A percentile compares a stretch with the other conserved stretches of the same genome.
These are phyloP conservation scores for Rhimphoctona megacephalus DNA, from an alignment of 2,888 invertebrate species.

Conservation along the genomic window DNA sequence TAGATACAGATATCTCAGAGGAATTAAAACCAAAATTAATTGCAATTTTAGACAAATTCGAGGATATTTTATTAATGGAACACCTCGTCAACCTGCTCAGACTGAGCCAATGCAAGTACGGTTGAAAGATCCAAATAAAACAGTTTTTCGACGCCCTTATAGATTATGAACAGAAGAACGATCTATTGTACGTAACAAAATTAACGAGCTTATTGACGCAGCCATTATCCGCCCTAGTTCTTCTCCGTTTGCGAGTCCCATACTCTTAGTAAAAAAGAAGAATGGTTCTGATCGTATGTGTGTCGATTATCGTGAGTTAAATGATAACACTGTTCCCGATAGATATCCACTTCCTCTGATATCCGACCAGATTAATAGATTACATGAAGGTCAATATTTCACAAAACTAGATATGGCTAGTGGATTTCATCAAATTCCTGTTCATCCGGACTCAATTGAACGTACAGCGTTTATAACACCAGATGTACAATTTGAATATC, in stretches of 20 bases:
- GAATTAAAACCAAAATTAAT: slow-evolving; percentile 14
- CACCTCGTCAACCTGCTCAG: neutral
- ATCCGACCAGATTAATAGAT: slow-evolving; percentile 28
- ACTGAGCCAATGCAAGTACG: slow-evolving; percentile 8
- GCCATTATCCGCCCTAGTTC: slow-evolving; percentile 59
- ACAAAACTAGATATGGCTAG: slow-evolving; percentile 77
- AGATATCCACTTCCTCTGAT: too few species aligned
- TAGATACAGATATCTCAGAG: slow-evolving; percentile 1
- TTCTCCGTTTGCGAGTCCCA: neutral
- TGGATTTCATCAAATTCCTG: slow-evolving; percentile 80
- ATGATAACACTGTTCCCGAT: too few species aligned
- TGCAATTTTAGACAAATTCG: slow-evolving; percentile 11
- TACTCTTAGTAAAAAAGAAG: too few species aligned
- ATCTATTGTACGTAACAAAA: slow-evolving; percentile 55
- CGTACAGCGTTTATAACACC: too few species aligned
- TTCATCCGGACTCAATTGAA: too few species aligned
- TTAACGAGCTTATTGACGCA: slow-evolving; percentile 58
- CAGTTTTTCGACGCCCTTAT: slow-evolving; percentile 16
- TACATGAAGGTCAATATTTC: slow-evolving; percentile 74
- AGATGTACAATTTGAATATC: too few species aligned
- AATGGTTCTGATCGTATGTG: too few species aligned
- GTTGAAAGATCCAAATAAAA: slow-evolving; percentile 15
- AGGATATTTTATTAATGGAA: neutral
- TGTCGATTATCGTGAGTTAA: too few species aligned
- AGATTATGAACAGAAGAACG: slow-evolving; percentile 27